Evolutionary conservation across 2,797 vertebrate species (phyloP).

Genomic region (Bucorvus abyssinicus): DNA sequence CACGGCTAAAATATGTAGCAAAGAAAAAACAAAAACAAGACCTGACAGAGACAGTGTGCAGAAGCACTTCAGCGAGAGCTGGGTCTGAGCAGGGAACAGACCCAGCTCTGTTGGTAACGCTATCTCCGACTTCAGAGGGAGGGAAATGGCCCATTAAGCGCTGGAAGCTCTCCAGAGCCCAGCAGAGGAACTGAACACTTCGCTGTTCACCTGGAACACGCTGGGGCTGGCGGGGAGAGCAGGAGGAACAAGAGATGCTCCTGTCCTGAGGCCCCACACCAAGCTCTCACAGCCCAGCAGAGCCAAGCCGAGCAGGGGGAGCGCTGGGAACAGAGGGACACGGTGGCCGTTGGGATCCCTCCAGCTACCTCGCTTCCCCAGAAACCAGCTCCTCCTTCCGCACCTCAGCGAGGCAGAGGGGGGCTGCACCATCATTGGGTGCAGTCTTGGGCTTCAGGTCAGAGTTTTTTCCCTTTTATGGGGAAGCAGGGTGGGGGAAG

Average conservation of each 20-base stretch:
- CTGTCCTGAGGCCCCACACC: neutral
- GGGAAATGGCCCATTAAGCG: neutral
- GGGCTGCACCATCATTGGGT: neutral
- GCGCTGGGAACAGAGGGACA: accelerated
- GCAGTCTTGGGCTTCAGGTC: neutral
- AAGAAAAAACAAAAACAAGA: neutral
- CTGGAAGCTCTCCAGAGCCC: neutral
- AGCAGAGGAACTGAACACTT: neutral
- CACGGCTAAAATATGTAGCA: neutral
- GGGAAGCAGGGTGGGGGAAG: neutral
- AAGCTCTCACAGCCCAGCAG: neutral
- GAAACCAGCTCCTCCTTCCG: neutral
- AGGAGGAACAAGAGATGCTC: neutral
- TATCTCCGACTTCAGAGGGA: neutral
- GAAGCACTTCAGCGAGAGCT: neutral
- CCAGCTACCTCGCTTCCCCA: neutral
- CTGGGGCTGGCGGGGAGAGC: neutral
- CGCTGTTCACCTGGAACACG: neutral
- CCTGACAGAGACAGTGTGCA: neutral
- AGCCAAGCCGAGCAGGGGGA: neutral
- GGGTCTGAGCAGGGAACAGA: neutral
- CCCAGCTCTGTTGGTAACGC: neutral
- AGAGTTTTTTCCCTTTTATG: neutral
- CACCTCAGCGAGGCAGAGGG: neutral
- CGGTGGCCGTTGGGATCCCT: accelerated